Conservation (phyloP, 35 echinoderm and acorn worm species). For the Lytechinus variegatus region DNA sequence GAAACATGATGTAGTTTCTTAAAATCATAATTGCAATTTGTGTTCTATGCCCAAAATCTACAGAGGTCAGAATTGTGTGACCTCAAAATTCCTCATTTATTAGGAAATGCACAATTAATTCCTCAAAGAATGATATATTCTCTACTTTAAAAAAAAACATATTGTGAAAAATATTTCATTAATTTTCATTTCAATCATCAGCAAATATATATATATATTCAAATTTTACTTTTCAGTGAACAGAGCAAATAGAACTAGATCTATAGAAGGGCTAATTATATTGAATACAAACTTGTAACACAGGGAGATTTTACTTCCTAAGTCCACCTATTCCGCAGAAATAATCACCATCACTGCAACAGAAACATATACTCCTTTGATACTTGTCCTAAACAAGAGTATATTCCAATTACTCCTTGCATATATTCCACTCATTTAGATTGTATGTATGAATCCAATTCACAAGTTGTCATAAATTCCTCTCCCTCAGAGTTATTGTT, state of each 20-base stretch:
- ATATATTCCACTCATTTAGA: not conserved
- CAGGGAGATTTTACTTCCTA: not conserved
- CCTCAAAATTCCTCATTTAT: not conserved
- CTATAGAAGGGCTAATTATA: not conserved
- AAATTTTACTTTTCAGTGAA: no score
- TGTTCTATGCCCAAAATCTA: not conserved
- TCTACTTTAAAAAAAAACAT: no score
- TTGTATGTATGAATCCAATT: not conserved
- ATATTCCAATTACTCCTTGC: not conserved
- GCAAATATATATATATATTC: no score
- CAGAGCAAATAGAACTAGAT: not conserved
- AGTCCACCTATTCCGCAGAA: not conserved
- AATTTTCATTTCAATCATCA: no score
- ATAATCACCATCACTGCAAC: not conserved
- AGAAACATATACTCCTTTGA: not conserved
- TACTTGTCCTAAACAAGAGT: not conserved
- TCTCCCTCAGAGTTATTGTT: not conserved
- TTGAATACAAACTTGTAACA: not conserved
- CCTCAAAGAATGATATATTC: no score
- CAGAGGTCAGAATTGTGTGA: not conserved
- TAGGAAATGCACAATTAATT: no score
- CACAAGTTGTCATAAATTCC: not conserved
- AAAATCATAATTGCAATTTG: not conserved
- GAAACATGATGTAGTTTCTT: not conserved
- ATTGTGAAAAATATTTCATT: no score